Conservation (phyloP, 2,113 vertebrate species). For the Sinocyclocheilus anshuiensis region DNA sequence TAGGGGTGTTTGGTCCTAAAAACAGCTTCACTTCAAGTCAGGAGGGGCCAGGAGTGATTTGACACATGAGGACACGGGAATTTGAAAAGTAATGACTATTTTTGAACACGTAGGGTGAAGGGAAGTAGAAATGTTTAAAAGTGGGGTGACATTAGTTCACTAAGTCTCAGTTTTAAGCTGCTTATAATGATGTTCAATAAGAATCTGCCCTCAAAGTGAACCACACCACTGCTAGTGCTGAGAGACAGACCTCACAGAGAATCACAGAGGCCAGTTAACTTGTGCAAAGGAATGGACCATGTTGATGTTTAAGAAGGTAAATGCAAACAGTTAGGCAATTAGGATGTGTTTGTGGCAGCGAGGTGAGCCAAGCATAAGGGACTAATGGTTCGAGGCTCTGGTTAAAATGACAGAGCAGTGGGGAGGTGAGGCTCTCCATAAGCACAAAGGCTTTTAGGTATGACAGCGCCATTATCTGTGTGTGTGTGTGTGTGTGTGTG, state of each 20-base stretch:
- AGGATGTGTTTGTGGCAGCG: constrained; percentile 47
- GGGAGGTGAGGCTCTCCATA: constrained; percentile 49
- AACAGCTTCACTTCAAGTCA: background rate
- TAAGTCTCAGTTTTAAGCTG: constrained; percentile 5
- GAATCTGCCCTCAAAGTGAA: constrained; percentile 9
- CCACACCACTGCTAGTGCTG: background rate
- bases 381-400: constrained; percentile 55
- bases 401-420: constrained; percentile 58
- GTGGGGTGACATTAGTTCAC: background rate
- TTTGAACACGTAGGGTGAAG: background rate
- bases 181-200: constrained; percentile 22
- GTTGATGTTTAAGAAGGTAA: constrained; percentile 30
- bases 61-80: background rate
- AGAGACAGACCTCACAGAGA: constrained; percentile 32
- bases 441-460: constrained; percentile 47
- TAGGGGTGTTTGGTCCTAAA: background rate
- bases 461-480: constrained; percentile 41
- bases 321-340: constrained; percentile 59
- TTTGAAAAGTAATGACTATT: constrained; percentile 12
- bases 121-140: constrained; percentile 3
- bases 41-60: background rate
- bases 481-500: constrained; percentile 22
- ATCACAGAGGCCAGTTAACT: constrained; percentile 32
- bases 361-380: constrained; percentile 55
- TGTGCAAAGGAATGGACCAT: constrained; percentile 41